These are phyloP conservation scores for Planiliza haematocheilus DNA, from an alignment of 2,113 vertebrate genomes.

Conservation along the genomic window DNA sequence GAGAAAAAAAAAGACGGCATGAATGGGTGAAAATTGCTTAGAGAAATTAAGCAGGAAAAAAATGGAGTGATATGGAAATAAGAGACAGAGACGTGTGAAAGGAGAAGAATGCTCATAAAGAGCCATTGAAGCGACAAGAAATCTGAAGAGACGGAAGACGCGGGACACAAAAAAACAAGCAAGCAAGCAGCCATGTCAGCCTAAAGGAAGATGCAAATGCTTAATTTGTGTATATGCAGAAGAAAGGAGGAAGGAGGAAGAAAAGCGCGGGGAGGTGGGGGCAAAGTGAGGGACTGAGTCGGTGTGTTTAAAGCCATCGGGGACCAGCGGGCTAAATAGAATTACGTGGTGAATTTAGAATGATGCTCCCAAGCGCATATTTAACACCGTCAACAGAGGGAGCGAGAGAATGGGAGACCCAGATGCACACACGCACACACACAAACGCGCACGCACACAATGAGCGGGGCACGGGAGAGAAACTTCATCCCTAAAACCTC, in stretches of 20 bases:
- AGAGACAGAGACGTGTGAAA: constrained; percentile 33
- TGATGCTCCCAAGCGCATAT: constrained; percentile 68
- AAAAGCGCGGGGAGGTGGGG: constrained; percentile 44
- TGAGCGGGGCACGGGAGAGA: constrained; percentile 23
- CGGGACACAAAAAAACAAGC: not conserved
- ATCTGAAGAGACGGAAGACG: constrained; percentile 36
- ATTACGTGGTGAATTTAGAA: constrained; percentile 89
- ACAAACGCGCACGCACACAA: constrained; percentile 31
- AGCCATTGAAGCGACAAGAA: constrained; percentile 20
- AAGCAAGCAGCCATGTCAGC: not conserved
- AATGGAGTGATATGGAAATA: constrained; percentile 3
- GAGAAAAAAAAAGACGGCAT: constrained; percentile 2
- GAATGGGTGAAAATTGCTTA: constrained; percentile 37
- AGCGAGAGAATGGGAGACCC: constrained; percentile 30
- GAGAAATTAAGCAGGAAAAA: constrained; percentile 21
- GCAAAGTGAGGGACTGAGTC: constrained; percentile 44
- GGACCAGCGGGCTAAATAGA: constrained; percentile 82
- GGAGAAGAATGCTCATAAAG: not conserved
- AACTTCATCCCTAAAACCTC: constrained; percentile 62
- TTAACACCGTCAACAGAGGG: constrained; percentile 72
- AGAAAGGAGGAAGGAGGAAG: constrained; percentile 64
- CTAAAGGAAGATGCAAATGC: constrained; percentile 52
- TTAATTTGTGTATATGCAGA: constrained; percentile 50
- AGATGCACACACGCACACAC: constrained; percentile 29
- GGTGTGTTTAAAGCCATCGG: constrained; percentile 66